Base-by-base conservation (phyloP, 1,140 invertebrate species). In the Drosophila biarmipes region DNA sequence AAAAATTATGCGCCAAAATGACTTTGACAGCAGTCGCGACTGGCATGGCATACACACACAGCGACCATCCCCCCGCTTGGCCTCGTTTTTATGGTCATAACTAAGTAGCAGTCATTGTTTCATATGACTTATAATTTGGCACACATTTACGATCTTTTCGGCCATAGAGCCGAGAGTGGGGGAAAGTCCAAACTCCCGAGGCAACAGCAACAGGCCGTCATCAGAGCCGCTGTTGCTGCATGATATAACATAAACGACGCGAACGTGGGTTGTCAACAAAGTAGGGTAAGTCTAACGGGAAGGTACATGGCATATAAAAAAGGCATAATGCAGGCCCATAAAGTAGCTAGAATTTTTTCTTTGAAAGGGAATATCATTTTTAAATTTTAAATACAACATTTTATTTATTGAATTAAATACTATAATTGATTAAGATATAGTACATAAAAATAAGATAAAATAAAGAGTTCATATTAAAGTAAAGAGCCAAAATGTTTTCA, bases 1-100 rank as follows among this genome's bases (percentile, higher is more conserved):
- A 79, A 89, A 89, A 87, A 89, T 78, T 82, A 84, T 84, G 80
- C 80, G 80, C 69, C 75, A 69, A 84, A 84, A 85, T 80, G 80
- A 79, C 75, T 84, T 79, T 84, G 80, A 85, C 80, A 85, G 80
- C 80, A 79, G 75, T 76, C 66, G 45, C 66, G 67, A 31, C 55
- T 56, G 53, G 46, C 54, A 29, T 55, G 24, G 24, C 24, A 24
- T 24, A 24, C 3, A 24, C 5, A 24, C 0, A 21, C 37, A 38
- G 11, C 46, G 31, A 15, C 48, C 56, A 15, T 24, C 42, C 58
- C 17, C 48, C 15, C 35, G 52, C 42, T 40, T 58, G 55, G 73
- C 40, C 73, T 54, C 53, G 10, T 54, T 86, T 87, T 87, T 82
- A 87, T 89, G 84, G 75, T 68, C 71, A 76, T 79, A 77, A 82